Evolutionary conservation across 2,888 invertebrate genomes (phyloP), one percentile per base, ranked within the genome.

Genomic region (Megastigmus dorsalis): DNA sequence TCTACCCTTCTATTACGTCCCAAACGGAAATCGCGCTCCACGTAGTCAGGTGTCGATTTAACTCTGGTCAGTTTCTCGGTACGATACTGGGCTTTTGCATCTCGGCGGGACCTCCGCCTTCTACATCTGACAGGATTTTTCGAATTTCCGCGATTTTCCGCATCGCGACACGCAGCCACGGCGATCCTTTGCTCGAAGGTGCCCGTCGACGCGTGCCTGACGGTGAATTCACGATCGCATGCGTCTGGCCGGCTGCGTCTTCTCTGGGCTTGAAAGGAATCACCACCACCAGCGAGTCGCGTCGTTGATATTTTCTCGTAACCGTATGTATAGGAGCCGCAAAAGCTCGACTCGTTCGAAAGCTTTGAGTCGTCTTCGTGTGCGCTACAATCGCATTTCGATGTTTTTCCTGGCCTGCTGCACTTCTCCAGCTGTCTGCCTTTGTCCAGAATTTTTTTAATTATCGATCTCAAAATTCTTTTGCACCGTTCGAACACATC

Each of bases 381-480:
- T n/a, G 0, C 18, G 30, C 10, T 38, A 13, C 10, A 57, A 41
- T 15, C n/a, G 20, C 30, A 45, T 20, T 9, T 45, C 0, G n/a
- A 43, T 10, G 15, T 38, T 26, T 10, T 36, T 2, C n/a, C 15
- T 1, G 54, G n/a, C 9, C 20, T 66, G 9, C 59, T 41, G 9
- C 7, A 13, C 10, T 50, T 30, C 10, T 52, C 52, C 18, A 72
- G 33, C 15, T 2, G 4, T 82, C 81, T 84, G 78, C 33, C 45
- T 10, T 59, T 52, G 9, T 69, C 62, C 5, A 70, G 3, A 10
- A 76, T 18, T 13, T 33, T 60, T 2, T 20, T 13, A 0, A 76
- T 18, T 3, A 70, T 20, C 1, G 15, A 26, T 15, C 41, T 28
- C 1, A 76, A 1, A 15, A 66, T 9, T 9, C 28, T 48, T 5